A percentile compares a stretch with the other conserved stretches of the same genome.
phyloP scores from a whole-genome alignment of 2,113 vertebrate genomes.

The Heloderma charlesbogerti region DNA sequence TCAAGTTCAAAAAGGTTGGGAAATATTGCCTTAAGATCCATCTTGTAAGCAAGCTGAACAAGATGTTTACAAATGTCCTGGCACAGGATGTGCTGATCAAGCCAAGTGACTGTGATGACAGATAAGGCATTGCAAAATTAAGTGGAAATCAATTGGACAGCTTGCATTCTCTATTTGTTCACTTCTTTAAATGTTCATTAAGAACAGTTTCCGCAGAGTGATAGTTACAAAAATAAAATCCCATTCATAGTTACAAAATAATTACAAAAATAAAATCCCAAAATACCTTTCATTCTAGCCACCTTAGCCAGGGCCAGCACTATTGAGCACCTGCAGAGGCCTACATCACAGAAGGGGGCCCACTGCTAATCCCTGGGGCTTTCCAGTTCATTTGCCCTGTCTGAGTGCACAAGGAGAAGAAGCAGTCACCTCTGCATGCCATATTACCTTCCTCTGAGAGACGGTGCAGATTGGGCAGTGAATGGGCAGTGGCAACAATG shows the following conservation, averaged over 20 bases:
- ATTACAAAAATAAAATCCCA: too few species aligned
- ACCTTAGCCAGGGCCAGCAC: not conserved
- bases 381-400: not conserved
- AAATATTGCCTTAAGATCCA: slow-evolving; percentile 10
- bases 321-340: not conserved
- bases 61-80: slow-evolving; percentile 27
- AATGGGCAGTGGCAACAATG: too few species aligned
- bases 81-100: slow-evolving; percentile 21
- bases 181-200: not conserved
- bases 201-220: not conserved
- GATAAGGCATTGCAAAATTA: not conserved
- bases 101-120: not conserved
- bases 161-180: not conserved
- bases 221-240: not conserved
- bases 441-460: not conserved
- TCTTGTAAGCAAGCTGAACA: slow-evolving; percentile 24
- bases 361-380: not conserved
- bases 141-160: not conserved
- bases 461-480: not conserved
- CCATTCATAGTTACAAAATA: not conserved
- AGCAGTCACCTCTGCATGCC: too few species aligned
- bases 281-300: not conserved
- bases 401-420: not conserved
- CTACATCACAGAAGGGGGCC: not conserved
- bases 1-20: not conserved